Percentiles rank a stretch among this genome's conserved stretches.
phyloP scores from a whole-genome alignment of 2,113 vertebrate genomes.

The Turdus rufiventris region DNA sequence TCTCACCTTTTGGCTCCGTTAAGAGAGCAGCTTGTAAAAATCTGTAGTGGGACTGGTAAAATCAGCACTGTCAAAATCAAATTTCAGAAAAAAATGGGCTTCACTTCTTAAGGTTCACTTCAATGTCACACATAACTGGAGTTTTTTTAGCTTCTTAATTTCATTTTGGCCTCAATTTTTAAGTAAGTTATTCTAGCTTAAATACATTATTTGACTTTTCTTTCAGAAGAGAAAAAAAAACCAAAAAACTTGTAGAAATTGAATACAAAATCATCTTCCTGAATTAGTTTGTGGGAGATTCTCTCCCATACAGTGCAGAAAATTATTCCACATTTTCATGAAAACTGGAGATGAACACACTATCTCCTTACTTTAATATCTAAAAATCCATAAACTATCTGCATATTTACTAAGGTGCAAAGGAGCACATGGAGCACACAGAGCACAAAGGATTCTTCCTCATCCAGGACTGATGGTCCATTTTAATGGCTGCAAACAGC shows the following conservation, averaged over 20 bases:
- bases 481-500: neutral
- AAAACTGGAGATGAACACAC: neutral
- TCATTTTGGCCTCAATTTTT: neutral
- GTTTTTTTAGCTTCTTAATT: neutral
- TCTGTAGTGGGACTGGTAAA: neutral
- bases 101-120: neutral
- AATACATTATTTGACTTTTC: neutral
- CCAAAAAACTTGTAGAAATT: neutral
- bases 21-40: neutral
- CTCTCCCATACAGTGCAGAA: neutral
- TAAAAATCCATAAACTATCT: neutral
- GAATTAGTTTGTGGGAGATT: neutral
- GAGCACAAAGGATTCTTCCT: neutral
- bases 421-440: neutral
- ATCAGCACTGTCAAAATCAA: neutral
- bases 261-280: neutral
- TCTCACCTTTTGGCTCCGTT: slow-evolving; percentile 25
- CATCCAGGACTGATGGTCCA: neutral
- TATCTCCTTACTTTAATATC: neutral
- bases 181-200: neutral
- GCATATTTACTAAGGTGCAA: neutral
- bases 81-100: neutral
- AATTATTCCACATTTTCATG: neutral
- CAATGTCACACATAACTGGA: neutral
- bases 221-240: neutral